Evolutionary conservation across 2,888 invertebrate genomes (phyloP).

Genomic region (Tipula helvola): DNA sequence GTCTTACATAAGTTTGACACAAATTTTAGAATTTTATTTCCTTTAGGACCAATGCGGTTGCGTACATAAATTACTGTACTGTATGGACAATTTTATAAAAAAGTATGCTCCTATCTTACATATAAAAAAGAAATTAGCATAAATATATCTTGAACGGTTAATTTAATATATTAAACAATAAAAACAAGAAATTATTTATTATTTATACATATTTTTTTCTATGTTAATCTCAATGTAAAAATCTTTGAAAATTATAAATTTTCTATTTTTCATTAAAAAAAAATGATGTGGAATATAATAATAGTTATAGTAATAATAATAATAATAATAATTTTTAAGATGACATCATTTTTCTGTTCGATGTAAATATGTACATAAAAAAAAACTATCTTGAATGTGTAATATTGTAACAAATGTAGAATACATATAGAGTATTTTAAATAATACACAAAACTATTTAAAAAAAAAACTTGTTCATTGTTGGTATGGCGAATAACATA

Average conservation of each 20-base stretch:
- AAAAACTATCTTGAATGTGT: neutral
- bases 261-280: neutral
- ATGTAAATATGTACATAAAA: neutral
- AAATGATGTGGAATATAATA: conserved; percentile 1
- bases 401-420: neutral
- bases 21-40: neutral
- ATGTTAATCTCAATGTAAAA: neutral
- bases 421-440: neutral
- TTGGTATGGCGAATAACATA: neutral
- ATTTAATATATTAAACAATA: neutral
- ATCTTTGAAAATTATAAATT: neutral
- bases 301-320: neutral
- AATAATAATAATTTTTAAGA: neutral
- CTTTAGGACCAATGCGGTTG: neutral
- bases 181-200: conserved; percentile 1
- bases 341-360: neutral
- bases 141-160: neutral
- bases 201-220: neutral
- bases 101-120: neutral
- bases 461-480: neutral
- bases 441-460: neutral
- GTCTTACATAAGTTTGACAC: neutral
- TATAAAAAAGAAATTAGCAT: neutral
- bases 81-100: neutral
- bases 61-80: neutral